These are phyloP conservation scores for Pteropus rufus DNA, from an alignment of 2,797 vertebrate genomes.

Conservation along the genomic window DNA sequence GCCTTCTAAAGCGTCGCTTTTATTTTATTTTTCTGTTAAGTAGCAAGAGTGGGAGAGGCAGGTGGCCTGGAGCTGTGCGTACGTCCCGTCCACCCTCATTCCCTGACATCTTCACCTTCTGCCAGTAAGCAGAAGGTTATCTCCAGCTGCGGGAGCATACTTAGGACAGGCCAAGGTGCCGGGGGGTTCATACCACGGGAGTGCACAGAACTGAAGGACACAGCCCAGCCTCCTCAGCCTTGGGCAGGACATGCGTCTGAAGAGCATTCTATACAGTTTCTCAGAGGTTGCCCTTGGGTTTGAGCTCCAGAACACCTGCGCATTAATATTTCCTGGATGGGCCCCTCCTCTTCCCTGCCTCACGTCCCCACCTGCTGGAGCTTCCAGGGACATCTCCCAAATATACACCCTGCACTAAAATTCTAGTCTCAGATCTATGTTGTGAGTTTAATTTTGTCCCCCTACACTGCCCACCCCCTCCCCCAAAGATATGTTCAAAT, in stretches of 20 bases:
- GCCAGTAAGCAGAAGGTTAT: background rate
- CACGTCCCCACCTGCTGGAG: background rate
- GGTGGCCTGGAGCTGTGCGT: background rate
- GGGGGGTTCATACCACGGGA: fast-evolving
- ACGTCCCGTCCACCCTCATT: background rate
- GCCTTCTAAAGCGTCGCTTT: fast-evolving
- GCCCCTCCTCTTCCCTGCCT: background rate
- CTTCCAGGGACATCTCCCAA: background rate
- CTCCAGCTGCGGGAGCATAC: background rate
- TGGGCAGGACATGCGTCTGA: fast-evolving
- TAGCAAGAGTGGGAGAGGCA: background rate
- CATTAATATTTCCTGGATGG: fast-evolving
- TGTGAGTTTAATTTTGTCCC: no score
- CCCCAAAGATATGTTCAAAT: background rate
- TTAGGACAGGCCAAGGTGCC: no score
- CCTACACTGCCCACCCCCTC: no score
- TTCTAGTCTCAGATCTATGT: background rate
- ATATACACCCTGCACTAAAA: background rate
- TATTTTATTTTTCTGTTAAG: background rate
- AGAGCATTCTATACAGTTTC: fast-evolving
- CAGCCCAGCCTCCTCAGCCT: background rate
- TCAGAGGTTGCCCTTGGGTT: background rate
- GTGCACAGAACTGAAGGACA: background rate
- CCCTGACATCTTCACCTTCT: no score
- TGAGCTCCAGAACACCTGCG: background rate